Conservation (phyloP, 2,113 vertebrate genomes). For the Gavia stellata region DNA sequence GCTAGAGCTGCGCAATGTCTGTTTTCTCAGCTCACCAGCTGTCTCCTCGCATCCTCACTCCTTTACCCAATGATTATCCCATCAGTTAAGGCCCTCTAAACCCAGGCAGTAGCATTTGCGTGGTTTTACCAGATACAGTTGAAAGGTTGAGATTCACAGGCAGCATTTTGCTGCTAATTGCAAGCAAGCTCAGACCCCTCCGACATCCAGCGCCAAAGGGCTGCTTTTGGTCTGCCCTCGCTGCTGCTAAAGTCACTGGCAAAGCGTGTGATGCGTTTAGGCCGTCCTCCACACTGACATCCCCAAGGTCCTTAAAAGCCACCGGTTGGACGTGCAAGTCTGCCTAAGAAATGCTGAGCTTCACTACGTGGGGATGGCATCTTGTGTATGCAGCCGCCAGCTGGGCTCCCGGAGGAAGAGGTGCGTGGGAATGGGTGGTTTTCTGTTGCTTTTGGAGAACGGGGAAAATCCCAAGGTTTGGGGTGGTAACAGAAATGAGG, state of each 20-base stretch:
- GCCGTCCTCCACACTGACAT: background rate
- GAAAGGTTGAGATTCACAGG: background rate
- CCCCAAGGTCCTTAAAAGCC: background rate
- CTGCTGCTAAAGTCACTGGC: background rate
- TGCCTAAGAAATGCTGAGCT: background rate
- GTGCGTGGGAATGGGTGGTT: background rate
- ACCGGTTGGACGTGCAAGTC: rapidly evolving
- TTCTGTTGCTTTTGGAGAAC: background rate
- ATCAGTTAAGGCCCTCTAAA: background rate
- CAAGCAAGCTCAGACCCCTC: background rate
- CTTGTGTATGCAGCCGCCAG: background rate
- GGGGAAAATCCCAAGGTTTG: background rate
- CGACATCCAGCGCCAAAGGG: background rate
- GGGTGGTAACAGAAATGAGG: background rate
- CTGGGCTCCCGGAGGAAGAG: background rate
- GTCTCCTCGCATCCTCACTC: background rate
- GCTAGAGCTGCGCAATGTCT: background rate
- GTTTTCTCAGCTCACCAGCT: conserved; percentile 43
- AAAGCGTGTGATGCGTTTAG: background rate
- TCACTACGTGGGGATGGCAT: rapidly evolving
- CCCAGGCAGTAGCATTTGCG: background rate
- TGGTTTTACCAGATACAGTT: background rate
- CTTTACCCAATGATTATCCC: background rate
- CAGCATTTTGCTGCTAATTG: background rate
- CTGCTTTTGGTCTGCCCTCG: background rate